Percentiles rank a stretch among this genome's conserved stretches.
phyloP scores from a whole-genome alignment of 2,797 vertebrate genomes.

The Distichodus sexfasciatus region DNA sequence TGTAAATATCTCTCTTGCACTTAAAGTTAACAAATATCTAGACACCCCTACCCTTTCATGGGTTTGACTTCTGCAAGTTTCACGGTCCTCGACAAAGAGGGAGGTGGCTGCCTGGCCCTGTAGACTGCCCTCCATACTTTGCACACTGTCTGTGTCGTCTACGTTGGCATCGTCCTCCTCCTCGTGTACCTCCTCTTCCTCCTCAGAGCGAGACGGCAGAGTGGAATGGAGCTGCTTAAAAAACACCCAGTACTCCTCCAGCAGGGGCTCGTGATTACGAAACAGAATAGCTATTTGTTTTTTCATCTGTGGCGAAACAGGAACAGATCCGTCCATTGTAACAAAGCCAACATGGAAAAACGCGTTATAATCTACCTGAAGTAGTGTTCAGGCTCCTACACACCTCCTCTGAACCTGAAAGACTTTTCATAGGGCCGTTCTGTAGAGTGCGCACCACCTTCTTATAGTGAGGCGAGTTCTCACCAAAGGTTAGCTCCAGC shows the following conservation, averaged over 20 bases:
- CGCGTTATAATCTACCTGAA: not conserved
- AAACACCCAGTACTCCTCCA: constrained; percentile 82
- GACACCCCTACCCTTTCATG: not conserved
- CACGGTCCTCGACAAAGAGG: not conserved
- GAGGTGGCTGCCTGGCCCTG: not conserved
- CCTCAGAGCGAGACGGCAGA: constrained; percentile 62
- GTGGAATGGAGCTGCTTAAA: constrained; percentile 76
- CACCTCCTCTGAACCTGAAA: constrained; percentile 80
- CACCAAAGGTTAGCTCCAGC: constrained; percentile 83
- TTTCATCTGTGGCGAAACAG: constrained; percentile 69
- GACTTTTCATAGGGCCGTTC: constrained; percentile 72
- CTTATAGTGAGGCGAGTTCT: constrained; percentile 81
- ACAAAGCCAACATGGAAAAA: not conserved
- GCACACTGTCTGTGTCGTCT: constrained; percentile 43
- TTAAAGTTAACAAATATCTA: too few species aligned
- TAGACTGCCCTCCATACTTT: not conserved
- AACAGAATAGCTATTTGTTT: constrained; percentile 82
- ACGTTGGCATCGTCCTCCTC: constrained; percentile 70
- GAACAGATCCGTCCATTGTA: not conserved
- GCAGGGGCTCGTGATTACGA: constrained; percentile 76
- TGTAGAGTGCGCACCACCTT: constrained; percentile 88
- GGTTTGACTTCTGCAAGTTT: not conserved
- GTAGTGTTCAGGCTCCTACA: not conserved
- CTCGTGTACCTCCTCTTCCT: constrained; percentile 69
- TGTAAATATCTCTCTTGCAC: too few species aligned